Base-by-base conservation (phyloP, 35 echinoderm and acorn worm species). In the Hemicentrotus pulcherrimus region DNA sequence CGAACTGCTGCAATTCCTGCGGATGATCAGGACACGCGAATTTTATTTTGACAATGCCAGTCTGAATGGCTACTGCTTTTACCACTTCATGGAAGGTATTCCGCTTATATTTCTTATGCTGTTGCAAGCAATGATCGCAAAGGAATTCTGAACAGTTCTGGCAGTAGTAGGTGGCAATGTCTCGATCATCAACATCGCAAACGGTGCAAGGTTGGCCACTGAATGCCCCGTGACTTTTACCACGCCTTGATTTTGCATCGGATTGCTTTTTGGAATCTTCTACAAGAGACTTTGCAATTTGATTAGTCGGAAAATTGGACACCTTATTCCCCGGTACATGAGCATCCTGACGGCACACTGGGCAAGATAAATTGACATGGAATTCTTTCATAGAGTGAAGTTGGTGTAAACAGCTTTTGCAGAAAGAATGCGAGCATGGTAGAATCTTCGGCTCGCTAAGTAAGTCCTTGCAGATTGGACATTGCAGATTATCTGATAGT, bases 401-500 rank as follows among this genome's bases (percentile, higher is more conserved):
- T 15, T 47, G 28, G 6, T 31, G 24, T 31, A 95, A 92, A 47
- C 95, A 95, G 28, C 30, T 47, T 85, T 92, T 32, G 71, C 95
- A 95, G 35, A 91, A 95, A 2, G 95, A 92, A 47, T 95, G 95
- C 24, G 45, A 47, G 35, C 95, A 95, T 22, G 88, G 88, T 16
- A 95, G 88, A 16, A 95, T 4, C 30, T 95, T 95, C 3, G 95
- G 95, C 41, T 89, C 46, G 12, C 32, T 92, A 9, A 95, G 88
- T 47, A 88, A 48, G 70, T 95, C 88, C 8, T 85, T n/a, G 46
- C 95, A 95, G 33, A 95, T 58, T 9, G 95, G 47, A 86, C 95
- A 95, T 47, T 55, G 31, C 32, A 92, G 35, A 61, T 19, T 47
- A 30, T 90, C 88, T 47, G 88, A n/a, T 4, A 47, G 32, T 47